These are phyloP conservation scores for Amazona guildingii DNA, from an alignment of 2,113 vertebrate species.

Conservation along the genomic window DNA sequence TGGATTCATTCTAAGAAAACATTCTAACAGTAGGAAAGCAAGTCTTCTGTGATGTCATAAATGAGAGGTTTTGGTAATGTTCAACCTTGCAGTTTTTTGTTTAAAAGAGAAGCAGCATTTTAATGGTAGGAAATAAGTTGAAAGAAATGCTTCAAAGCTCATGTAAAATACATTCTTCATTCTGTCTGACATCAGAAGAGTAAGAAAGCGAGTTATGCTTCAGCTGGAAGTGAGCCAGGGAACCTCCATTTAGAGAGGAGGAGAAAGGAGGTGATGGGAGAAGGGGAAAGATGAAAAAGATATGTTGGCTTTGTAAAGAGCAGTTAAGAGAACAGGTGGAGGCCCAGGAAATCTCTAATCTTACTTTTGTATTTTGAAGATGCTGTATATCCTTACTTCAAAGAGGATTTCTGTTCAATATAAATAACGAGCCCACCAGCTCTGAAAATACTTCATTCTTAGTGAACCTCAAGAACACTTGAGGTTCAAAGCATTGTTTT, in stretches of 20 bases:
- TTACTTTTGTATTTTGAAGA: not conserved
- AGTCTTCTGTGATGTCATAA: not conserved
- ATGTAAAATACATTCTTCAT: not conserved
- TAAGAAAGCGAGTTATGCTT: not conserved
- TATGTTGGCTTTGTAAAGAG: not conserved
- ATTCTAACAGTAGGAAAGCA: not conserved
- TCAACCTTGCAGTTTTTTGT: not conserved
- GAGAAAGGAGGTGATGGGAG: not conserved
- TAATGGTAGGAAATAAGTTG: slow-evolving; percentile 17
- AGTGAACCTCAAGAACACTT: slow-evolving; percentile 28
- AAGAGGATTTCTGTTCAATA: not conserved
- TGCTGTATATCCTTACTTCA: not conserved
- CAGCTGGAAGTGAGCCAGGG: slow-evolving; percentile 9
- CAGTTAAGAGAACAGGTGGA: not conserved
- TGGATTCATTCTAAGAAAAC: not conserved
- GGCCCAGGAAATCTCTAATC: slow-evolving; percentile 2
- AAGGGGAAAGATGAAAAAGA: not conserved
- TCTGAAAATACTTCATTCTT: not conserved
- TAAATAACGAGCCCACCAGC: not conserved
- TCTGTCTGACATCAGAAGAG: slow-evolving; percentile 9
- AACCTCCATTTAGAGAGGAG: not conserved
- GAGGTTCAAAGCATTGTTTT: slow-evolving; percentile 45
- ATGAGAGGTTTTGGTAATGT: not conserved
- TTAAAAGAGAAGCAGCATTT: slow-evolving; percentile 3
- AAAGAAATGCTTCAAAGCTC: not conserved